Base-by-base conservation (phyloP, 2,888 invertebrate species). In the Heliconius aoede region DNA sequence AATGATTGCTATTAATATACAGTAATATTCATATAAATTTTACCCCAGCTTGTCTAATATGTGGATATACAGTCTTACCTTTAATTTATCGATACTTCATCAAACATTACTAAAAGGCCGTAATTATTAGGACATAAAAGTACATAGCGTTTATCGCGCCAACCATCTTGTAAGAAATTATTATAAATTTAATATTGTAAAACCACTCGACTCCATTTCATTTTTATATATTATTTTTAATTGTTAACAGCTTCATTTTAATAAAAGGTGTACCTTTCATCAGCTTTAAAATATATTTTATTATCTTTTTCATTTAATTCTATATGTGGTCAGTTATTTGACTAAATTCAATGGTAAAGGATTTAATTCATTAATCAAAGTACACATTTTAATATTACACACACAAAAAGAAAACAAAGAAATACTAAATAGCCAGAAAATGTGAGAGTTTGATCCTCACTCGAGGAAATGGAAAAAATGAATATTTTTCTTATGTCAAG, bases 201-300 rank as follows among this genome's bases (percentile, higher is more conserved):
- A 67, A 24, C 36, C 55, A 72, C 55, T 75, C 36, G 65, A 64
- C 55, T 58, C 28, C 62, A 72, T 76, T 72, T 65, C 72, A 64
- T 69, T 15, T 32, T 65, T 76, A 65, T 40, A 64, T 64, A 4
- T n/a, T n/a, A n/a, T n/a, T n/a, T 26, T 15, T 60, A 69, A 51
- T 55, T 71, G n/a, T 71, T 69, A 36, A 62, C 72, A 60, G 26
- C 60, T 61, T 61, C 26, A 61, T 72, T 40, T 55, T n/a, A 55
- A 69, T 69, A 69, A 32, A 69, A 69, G 69, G 69, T 69, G 69
- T 18, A 69, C 13, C 28, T 55, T 69, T 69, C 51, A 15, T 46
- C 46, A 40, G 26, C 28, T 51, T 28, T 28, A 51, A 55, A 32
- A 15, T 32, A 55, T 55, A 30, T 32, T 55, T 55, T 69, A 69